These are phyloP conservation scores for Helogale parvula DNA, from an alignment of 2,113 vertebrate genomes.

Conservation along the genomic window DNA sequence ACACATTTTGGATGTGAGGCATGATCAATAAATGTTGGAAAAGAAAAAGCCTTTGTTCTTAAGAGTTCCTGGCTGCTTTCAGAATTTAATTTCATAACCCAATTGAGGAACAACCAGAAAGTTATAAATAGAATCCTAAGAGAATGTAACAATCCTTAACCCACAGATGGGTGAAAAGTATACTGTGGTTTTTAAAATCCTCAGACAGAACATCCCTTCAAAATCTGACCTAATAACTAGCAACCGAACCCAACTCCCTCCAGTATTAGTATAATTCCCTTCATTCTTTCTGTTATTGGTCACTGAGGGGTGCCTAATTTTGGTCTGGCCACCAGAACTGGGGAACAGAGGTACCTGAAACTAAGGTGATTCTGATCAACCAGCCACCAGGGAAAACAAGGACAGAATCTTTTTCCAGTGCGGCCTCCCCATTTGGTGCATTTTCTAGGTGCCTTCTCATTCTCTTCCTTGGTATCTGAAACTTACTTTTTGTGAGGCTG, in stretches of 20 bases:
- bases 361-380: neutral
- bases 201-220: neutral
- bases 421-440: neutral
- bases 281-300: conserved; percentile 27
- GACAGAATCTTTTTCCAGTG: neutral
- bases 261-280: neutral
- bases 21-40: neutral
- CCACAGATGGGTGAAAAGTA: neutral
- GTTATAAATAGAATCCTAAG: neutral
- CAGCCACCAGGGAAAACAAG: neutral
- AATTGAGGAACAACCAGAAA: conserved; percentile 12
- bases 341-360: neutral
- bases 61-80: neutral
- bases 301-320: neutral
- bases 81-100: neutral
- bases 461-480: neutral
- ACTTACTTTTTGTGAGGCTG: neutral
- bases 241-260: neutral
- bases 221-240: neutral
- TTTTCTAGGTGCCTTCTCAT: neutral
- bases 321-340: neutral
- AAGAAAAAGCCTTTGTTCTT: conserved; percentile 53
- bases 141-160: conserved; percentile 29
- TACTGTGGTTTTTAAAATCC: neutral
- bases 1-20: conserved; percentile 64